Evolutionary conservation across 64 coral and sea anemone genomes (phyloP), one percentile per base, ranked within the genome.

Genomic region (Dendrophyllia cribrosa): DNA sequence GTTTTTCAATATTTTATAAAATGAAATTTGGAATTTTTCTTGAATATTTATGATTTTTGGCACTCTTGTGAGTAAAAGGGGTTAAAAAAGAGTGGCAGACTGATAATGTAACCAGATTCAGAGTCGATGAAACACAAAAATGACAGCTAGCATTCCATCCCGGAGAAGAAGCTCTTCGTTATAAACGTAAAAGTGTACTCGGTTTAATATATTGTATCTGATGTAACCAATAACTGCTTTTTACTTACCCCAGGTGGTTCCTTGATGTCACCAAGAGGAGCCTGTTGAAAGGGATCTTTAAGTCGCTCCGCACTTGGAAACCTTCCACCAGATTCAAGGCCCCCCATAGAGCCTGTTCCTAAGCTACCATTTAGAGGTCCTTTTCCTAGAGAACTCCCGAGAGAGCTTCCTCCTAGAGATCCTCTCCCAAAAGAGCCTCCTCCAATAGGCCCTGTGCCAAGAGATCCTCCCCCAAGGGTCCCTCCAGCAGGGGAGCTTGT

Each of bases 321-420:
- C 58, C 91, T 14, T 55, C 90, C 73, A 45, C 72, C 60, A 87
- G 58, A 47, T 44, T 73, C 72, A 47, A 83, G 53, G 9, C 64
- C 78, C 13, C 82, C 66, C 5, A 47, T 72, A 12, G 89, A 72
- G 0, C 95, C 92, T 66, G 60, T 87, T 11, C 59, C 9, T 43
- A 76, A 56, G 7, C 72, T 19, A 7, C 75, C 85, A 51, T 58
- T 74, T 9, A 93, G 75, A 11, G 58, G 58, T 20, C 78, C 56
- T 14, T 81, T 89, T 59, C 91, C 68, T 10, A 93, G 87, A 51
- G 91, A 92, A 78, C 95, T 77, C 48, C 79, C 91, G 66, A 96
- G 83, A 15, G 89, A 85, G 11, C 68, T 45, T 62, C 89, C 89
- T 59, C 70, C 73, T 4, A 92, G 58, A 10, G 83, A 93, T 5